A percentile compares a stretch with the other conserved stretches of the same genome.
phyloP scores from a whole-genome alignment of 92 coral and sea anemone species.

The Parazoanthus darwini region DNA sequence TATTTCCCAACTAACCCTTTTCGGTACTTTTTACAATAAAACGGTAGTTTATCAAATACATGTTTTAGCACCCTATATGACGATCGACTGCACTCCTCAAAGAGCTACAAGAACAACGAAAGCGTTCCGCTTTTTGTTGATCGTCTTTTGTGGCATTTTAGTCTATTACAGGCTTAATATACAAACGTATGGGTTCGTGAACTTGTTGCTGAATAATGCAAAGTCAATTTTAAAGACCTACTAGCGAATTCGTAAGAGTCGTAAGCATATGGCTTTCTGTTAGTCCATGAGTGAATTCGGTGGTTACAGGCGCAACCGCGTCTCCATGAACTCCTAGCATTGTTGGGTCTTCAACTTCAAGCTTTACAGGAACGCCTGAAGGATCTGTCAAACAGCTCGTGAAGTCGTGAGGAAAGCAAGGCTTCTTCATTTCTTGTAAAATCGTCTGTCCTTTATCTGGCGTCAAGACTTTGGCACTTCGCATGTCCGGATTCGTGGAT shows the following conservation, averaged over 20 bases:
- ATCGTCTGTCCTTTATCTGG: slow-evolving; percentile 70
- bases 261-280: slow-evolving; percentile 95
- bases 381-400: slow-evolving; percentile 73
- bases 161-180: slow-evolving; percentile 47
- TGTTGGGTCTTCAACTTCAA: slow-evolving; percentile 89
- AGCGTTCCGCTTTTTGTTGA: slow-evolving; percentile 9
- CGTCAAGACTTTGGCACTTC: slow-evolving; percentile 79
- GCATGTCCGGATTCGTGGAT: slow-evolving; percentile 75
- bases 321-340: slow-evolving; percentile 84
- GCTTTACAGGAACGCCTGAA: slow-evolving; percentile 81
- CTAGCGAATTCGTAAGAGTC: slow-evolving; percentile 92
- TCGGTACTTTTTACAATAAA: slow-evolving; percentile 39
- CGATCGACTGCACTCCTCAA: not conserved
- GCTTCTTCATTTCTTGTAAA: slow-evolving; percentile 78
- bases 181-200: slow-evolving; percentile 43
- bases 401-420: slow-evolving; percentile 78
- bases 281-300: slow-evolving; percentile 90
- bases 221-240: slow-evolving; percentile 80
- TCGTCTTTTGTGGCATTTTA: slow-evolving; percentile 34
- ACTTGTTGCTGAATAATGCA: slow-evolving; percentile 40
- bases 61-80: slow-evolving; percentile 32
- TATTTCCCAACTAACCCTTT: slow-evolving; percentile 16
- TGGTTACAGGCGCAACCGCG: slow-evolving; percentile 72
- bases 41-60: slow-evolving; percentile 13
- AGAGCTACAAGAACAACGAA: slow-evolving; percentile 22